Evolutionary conservation across 2,797 vertebrate genomes (phyloP), one percentile per base, ranked within the genome.

Genomic region (Borostomias antarcticus): DNA sequence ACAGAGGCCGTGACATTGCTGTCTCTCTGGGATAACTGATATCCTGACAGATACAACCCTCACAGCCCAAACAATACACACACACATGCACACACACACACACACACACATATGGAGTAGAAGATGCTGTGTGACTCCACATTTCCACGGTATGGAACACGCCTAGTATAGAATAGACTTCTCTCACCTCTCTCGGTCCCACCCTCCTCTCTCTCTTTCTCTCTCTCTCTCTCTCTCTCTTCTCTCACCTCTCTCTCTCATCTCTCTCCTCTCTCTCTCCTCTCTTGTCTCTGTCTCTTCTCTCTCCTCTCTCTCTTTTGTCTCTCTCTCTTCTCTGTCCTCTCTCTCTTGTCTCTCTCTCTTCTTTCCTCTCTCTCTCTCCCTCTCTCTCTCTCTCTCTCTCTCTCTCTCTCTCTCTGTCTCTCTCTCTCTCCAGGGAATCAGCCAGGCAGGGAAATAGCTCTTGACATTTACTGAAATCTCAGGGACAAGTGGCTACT

Each of bases 381-480:
- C 40, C 1, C 33, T 43, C 40, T n/a, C 40, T 17, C 7, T 17
- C 40, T 43, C 40, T 17, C 5, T 43, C 13, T 3, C 40, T 43
- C 40, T 43, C 40, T 17, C 15, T 6, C 37, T 15, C 11, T 43
- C 37, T 43, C 37, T 4, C 37, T 15, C 17, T 5, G 13, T 37
- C 37, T 43, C 40, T 43, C 15, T 43, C 40, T 15, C 13, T 43
- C 40, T n/a, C 40, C 40, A 17, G 40, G 40, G 40, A 43, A 43
- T 43, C 40, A 17, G n/a, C 40, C 4, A n/a, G 40, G 62, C 72
- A 58, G 57, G 61, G 60, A 70, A 78, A 76, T 67, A 62, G 68
- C 66, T 70, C 62, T 58, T 83, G 82, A 76, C 79, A 81, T 83
- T 83, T 81, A 63, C 73, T 68, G 51, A 37, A 71, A 69, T 62